Base-by-base conservation (phyloP, 2,113 vertebrate species). In the Centropus bengalensis region DNA sequence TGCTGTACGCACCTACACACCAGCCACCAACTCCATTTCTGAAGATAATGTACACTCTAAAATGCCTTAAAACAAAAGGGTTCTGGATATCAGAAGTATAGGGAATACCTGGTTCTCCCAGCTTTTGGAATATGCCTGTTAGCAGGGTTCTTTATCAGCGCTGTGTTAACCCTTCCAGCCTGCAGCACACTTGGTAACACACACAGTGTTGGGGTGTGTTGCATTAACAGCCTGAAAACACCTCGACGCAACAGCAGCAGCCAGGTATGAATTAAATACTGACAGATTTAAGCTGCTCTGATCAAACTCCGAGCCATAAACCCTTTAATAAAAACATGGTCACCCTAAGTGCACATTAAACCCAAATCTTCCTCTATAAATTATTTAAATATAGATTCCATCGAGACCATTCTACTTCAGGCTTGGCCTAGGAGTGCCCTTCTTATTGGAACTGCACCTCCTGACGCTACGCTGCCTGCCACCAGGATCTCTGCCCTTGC, bases 391-490 rank as follows among this genome's bases (percentile, higher is more conserved):
- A 15, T 16, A 16, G 33, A 38, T 51, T 82, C 27, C 30, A 71
- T 12, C 56, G 3, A 69, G 70, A 15, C 23, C 40, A 30, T 4
- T 6, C 32, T 2, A 2, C 40, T 6, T 17, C 30, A 75, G 14
- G 14, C 23, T 33, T 68, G 27, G 30, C 56, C 79, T 23, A 2
- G 8, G 30, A 22, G 1, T 0, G 2, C 3, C 17, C 0, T 1
- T 2, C 2, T 0, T 5, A 64, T 4, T 23, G 33, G 47, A 2
- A 19, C 54, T 8, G 0, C 14, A 3, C 9, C 27, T 12, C 69
- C 69, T 26, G 80, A 5, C 6, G 2, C 60, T 2, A 1, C 5
- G 0, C 24, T 8, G 42, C 3, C 1, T 10, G 0, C 6, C 4
- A 5, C 58, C 64, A 14, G 22, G 11, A 6, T 10, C 5, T 40